These are phyloP conservation scores for Lethrus apterus DNA, from an alignment of 1,140 invertebrate genomes.

Conservation along the genomic window DNA sequence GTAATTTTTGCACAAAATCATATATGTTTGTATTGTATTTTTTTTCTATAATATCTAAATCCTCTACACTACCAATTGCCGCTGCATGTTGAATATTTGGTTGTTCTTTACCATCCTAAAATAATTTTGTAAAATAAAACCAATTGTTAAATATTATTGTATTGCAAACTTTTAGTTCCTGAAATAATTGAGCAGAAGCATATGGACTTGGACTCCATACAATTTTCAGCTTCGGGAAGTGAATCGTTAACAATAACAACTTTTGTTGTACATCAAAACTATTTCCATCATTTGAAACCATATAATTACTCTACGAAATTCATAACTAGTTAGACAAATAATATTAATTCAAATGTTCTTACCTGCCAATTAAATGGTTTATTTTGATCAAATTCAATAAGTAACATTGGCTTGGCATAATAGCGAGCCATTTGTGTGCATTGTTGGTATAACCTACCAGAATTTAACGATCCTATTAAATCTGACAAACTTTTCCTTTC, in stretches of 20 bases:
- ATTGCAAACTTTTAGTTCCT: slow-evolving; percentile 80
- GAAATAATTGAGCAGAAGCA: slow-evolving; percentile 91
- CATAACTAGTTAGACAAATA: too few species aligned
- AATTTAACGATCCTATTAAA: slow-evolving; percentile 92
- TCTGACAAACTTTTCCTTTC: slow-evolving; percentile 97
- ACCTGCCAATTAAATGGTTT: slow-evolving; percentile 86
- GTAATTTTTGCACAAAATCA: slow-evolving; percentile 86
- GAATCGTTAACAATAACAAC: slow-evolving; percentile 84
- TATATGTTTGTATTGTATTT: slow-evolving; percentile 70
- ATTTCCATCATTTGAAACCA: slow-evolving; percentile 67
- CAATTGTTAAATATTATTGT: too few species aligned
- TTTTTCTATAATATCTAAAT: slow-evolving; percentile 50
- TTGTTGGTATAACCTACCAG: slow-evolving; percentile 93
- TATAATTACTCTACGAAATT: slow-evolving; percentile 74
- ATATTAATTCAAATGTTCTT: slow-evolving; percentile 19
- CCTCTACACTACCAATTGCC: slow-evolving; percentile 56
- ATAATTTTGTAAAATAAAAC: too few species aligned
- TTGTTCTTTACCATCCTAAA: slow-evolving; percentile 65
- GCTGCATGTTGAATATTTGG: slow-evolving; percentile 64
- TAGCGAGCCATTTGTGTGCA: slow-evolving; percentile 81
- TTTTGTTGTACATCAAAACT: slow-evolving; percentile 74
- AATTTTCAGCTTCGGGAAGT: slow-evolving; percentile 86
- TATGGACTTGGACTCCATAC: slow-evolving; percentile 95
- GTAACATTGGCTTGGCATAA: slow-evolving; percentile 82
- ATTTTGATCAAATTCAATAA: slow-evolving; percentile 95